Evolutionary conservation across 2,113 vertebrate genomes (phyloP).

Genomic region (Crocuta crocuta): DNA sequence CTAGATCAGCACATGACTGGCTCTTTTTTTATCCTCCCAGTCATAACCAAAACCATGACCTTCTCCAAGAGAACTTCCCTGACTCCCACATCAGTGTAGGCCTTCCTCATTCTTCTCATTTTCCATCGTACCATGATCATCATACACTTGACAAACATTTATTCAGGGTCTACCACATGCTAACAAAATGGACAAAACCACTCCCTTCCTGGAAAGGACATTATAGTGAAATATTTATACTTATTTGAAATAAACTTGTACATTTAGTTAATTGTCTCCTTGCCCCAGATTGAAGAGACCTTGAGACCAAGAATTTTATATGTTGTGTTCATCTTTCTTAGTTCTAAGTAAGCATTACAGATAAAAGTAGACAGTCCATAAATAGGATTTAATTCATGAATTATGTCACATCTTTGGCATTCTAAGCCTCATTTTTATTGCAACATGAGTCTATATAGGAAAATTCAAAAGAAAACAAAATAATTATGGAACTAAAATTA

Average conservation of each 20-base stretch:
- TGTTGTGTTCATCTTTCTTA: background rate
- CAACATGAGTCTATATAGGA: background rate
- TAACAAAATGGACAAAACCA: background rate
- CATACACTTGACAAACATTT: background rate
- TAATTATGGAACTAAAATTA: background rate
- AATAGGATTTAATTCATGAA: conserved; percentile 2
- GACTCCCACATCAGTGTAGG: background rate
- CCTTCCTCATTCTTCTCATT: background rate
- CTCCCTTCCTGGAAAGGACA: background rate
- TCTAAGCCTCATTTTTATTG: background rate
- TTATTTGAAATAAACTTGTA: background rate
- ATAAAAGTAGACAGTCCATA: background rate
- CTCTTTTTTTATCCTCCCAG: background rate
- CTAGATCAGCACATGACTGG: background rate
- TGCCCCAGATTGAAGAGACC: background rate
- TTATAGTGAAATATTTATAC: background rate
- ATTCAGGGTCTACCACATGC: background rate
- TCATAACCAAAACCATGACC: background rate
- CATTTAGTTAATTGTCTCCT: background rate
- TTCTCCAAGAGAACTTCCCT: background rate
- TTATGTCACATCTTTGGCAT: background rate
- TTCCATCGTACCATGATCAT: background rate
- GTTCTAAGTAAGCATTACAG: background rate
- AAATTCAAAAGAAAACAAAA: conserved; percentile 53
- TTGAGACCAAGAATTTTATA: background rate